phyloP scores from a whole-genome alignment of 2,888 invertebrate genomes.

The Sicus ferrugineus region DNA sequence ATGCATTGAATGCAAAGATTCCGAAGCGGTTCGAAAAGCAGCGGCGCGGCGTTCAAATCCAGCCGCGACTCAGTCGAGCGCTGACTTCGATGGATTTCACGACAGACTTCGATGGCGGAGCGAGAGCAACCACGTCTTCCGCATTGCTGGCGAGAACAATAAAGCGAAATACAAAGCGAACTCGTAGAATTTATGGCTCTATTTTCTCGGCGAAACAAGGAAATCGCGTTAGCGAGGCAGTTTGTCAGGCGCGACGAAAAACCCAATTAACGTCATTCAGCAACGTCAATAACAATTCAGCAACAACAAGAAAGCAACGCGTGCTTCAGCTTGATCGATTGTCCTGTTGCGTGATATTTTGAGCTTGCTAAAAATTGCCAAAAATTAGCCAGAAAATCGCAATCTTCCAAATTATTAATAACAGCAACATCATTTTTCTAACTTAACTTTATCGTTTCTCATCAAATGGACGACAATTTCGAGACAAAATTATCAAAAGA shows the following conservation, averaged over 20 bases:
- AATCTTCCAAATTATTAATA: too few relatives aligned
- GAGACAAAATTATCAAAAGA: too few relatives aligned
- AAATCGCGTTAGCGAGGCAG: background rate
- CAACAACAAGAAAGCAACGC: background rate
- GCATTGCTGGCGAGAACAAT: constrained; percentile 25
- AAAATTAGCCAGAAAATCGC: background rate
- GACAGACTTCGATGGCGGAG: constrained; percentile 4
- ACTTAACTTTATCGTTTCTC: too few relatives aligned
- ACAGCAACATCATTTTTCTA: too few relatives aligned
- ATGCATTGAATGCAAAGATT: constrained; percentile 26
- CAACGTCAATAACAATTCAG: constrained; percentile 2
- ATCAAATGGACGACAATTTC: too few relatives aligned
- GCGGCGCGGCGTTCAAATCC: too few relatives aligned
- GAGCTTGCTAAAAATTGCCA: background rate
- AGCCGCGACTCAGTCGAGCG: background rate
- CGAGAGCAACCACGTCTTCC: constrained; percentile 13
- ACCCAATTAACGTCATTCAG: background rate
- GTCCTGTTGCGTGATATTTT: background rate
- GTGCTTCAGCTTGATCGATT: too few relatives aligned
- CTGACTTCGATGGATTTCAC: background rate
- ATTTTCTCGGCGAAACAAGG: background rate
- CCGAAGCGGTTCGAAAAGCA: too few relatives aligned
- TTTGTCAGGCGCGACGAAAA: background rate
- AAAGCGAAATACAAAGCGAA: background rate
- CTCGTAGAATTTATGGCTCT: constrained; percentile 3